These are phyloP conservation scores for Pelodytes ibericus DNA, from an alignment of 2,797 vertebrate species.

Conservation along the genomic window DNA sequence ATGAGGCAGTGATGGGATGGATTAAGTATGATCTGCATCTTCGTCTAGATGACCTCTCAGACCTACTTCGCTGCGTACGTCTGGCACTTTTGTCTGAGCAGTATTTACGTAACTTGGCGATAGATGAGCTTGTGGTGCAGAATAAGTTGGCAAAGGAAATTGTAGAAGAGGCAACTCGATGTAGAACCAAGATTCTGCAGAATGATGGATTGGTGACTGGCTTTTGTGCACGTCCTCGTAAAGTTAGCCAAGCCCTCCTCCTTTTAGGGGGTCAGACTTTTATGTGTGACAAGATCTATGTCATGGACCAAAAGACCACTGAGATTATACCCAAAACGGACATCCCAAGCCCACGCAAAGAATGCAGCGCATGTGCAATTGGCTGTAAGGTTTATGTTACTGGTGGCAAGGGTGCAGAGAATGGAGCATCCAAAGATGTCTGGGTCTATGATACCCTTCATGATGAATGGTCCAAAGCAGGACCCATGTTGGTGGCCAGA, in stretches of 20 bases:
- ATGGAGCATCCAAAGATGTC: conserved; percentile 84
- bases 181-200: conserved; percentile 85
- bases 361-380: conserved; percentile 85
- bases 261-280: conserved; percentile 85
- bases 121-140: conserved; percentile 81
- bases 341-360: conserved; percentile 84
- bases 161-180: conserved; percentile 81
- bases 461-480: conserved; percentile 86
- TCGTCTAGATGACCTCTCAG: conserved; percentile 74
- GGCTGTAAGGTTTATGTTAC: conserved; percentile 87
- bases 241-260: conserved; percentile 82
- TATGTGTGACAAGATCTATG: conserved; percentile 86
- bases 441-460: conserved; percentile 87
- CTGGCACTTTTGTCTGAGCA: conserved; percentile 80
- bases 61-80: conserved; percentile 79
- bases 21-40: conserved; percentile 77
- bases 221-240: conserved; percentile 81
- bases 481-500: conserved; percentile 81
- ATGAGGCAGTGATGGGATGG: conserved; percentile 85
- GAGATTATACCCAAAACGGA: conserved; percentile 85
- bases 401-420: conserved; percentile 82
- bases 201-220: conserved; percentile 84
- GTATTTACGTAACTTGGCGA: conserved; percentile 77
- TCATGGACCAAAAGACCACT: conserved; percentile 84
- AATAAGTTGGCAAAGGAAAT: conserved; percentile 81